These are phyloP conservation scores for Nomada ruficornis DNA, from an alignment of 2,888 invertebrate species.

Conservation along the genomic window DNA sequence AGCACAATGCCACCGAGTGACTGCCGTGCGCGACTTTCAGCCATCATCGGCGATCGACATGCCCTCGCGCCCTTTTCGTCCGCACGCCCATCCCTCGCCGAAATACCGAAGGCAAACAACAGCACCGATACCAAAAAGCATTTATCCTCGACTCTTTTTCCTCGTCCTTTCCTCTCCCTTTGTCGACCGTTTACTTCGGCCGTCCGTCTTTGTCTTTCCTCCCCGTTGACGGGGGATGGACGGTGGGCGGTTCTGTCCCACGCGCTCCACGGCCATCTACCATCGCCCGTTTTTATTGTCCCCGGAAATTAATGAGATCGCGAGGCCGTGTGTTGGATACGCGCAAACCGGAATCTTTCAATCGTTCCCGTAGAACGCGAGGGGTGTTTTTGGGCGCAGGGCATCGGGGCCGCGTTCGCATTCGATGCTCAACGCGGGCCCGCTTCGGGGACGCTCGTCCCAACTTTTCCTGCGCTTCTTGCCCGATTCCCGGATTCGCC, in stretches of 20 bases:
- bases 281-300: slow-evolving; percentile 68
- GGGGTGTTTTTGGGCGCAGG: slow-evolving; percentile 11
- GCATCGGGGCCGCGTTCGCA: too few species aligned
- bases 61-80: slow-evolving; percentile 72
- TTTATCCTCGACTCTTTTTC: slow-evolving; percentile 71
- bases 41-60: slow-evolving; percentile 82
- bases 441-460: neutral
- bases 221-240: slow-evolving; percentile 41
- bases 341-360: slow-evolving; percentile 24
- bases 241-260: slow-evolving; percentile 83
- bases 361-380: neutral
- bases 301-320: slow-evolving; percentile 82
- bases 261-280: slow-evolving; percentile 66
- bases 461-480: slow-evolving; percentile 18
- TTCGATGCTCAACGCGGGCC: neutral
- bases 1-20: slow-evolving; percentile 81
- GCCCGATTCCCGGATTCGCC: slow-evolving; percentile 19
- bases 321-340: slow-evolving; percentile 36
- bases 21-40: slow-evolving; percentile 71
- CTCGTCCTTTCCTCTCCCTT: slow-evolving; percentile 15
- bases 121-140: slow-evolving; percentile 78
- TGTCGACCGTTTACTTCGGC: slow-evolving; percentile 8
- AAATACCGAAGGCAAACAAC: slow-evolving; percentile 84
- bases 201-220: slow-evolving; percentile 21
- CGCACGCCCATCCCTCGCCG: slow-evolving; percentile 68